A percentile compares a stretch with the other conserved stretches of the same genome.
These are phyloP conservation scores for Silurus glanis DNA, from an alignment of 2,113 vertebrate species.

Conservation along the genomic window DNA sequence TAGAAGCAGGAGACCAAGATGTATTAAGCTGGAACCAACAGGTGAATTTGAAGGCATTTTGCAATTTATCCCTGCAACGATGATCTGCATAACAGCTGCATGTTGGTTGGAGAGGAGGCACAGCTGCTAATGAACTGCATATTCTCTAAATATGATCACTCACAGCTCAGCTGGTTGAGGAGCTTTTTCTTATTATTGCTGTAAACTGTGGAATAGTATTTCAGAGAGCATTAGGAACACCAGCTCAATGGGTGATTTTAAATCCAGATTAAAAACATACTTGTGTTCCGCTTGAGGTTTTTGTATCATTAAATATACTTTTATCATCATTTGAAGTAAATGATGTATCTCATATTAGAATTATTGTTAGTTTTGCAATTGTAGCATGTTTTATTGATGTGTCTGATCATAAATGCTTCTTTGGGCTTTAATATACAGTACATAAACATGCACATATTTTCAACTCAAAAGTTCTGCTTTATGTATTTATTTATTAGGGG, in stretches of 20 bases:
- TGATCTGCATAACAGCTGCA: conserved; percentile 47
- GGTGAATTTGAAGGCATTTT: conserved; percentile 33
- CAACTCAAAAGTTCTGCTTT: neutral
- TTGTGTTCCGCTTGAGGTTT: neutral
- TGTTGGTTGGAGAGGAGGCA: conserved; percentile 26
- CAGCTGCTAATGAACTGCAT: conserved; percentile 8
- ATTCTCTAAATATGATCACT: conserved; percentile 31
- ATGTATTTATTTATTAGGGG: neutral
- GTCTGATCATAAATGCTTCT: neutral
- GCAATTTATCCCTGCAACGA: conserved; percentile 11
- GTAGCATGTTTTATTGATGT: neutral
- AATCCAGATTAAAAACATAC: neutral
- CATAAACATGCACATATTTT: neutral
- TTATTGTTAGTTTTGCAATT: neutral
- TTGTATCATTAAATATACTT: neutral
- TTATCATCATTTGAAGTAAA: neutral
- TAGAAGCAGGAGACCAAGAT: conserved; percentile 38
- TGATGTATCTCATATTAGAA: neutral
- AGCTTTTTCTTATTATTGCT: neutral
- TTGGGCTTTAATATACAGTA: neutral
- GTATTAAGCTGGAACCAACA: conserved; percentile 51
- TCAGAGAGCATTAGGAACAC: neutral
- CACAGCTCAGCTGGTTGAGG: conserved; percentile 6
- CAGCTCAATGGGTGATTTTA: neutral
- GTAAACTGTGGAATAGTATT: conserved; percentile 1